phyloP scores from a whole-genome alignment of 2,888 invertebrate genomes.

The Sialis lutaria region DNA sequence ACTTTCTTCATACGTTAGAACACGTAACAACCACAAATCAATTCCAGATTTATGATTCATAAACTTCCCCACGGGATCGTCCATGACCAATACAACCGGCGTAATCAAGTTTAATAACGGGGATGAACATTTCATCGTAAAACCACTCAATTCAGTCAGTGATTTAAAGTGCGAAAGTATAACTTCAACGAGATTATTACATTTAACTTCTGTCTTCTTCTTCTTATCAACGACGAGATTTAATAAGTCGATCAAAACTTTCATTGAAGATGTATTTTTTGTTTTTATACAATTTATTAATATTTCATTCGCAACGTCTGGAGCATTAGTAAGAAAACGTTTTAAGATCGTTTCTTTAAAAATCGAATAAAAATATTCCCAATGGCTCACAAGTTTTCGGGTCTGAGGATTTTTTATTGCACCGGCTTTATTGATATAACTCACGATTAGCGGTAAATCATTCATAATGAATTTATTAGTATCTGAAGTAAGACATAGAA shows the following conservation, averaged over 20 bases:
- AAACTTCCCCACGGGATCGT: constrained; percentile 1
- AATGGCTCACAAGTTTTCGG: constrained; percentile 13
- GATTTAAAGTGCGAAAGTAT: no score
- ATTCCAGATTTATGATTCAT: constrained; percentile 5
- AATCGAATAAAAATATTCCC: constrained; percentile 16
- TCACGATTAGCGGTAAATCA: no score
- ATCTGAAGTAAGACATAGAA: no score
- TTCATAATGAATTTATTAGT: no score
- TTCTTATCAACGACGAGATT: constrained; percentile 9
- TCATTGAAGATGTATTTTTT: background rate
- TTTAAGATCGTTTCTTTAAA: constrained; percentile 16
- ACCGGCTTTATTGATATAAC: background rate
- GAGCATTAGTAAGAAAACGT: constrained; percentile 14
- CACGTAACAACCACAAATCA: constrained; percentile 10
- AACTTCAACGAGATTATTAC: constrained; percentile 6
- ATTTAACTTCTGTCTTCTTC: constrained; percentile 8
- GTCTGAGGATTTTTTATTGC: constrained; percentile 13
- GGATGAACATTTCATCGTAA: no score
- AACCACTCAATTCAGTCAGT: no score
- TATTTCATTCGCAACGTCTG: constrained; percentile 11
- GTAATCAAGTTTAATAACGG: no score
- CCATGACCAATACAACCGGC: constrained; percentile 11
- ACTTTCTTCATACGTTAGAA: constrained; percentile 8
- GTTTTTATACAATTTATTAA: constrained; percentile 2
- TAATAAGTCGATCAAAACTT: constrained; percentile 9